Evolutionary conservation across 2,888 invertebrate species (phyloP).

Genomic region (Plebejus argus): DNA sequence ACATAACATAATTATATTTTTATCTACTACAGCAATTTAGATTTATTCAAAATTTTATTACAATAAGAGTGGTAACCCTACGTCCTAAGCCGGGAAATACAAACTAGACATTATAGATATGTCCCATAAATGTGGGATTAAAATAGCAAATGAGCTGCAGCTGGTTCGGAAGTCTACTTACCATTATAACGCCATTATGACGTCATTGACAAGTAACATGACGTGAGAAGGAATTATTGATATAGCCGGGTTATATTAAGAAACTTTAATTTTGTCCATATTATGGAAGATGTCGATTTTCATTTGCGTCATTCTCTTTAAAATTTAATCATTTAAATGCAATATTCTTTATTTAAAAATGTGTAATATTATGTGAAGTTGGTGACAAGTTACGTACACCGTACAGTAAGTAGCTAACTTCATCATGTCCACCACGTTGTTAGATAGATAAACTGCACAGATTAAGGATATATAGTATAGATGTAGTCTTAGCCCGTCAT

Average conservation of each 20-base stretch:
- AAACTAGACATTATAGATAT: background rate
- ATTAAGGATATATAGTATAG: too few species aligned
- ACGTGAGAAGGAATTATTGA: conserved; percentile 5
- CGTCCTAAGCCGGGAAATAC: background rate
- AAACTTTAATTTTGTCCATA: background rate
- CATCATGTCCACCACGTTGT: too few species aligned
- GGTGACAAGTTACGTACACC: too few species aligned
- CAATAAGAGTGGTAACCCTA: background rate
- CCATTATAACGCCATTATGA: conserved; percentile 1
- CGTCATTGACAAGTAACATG: background rate
- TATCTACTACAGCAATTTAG: too few species aligned
- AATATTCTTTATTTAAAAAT: too few species aligned
- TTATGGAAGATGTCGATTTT: background rate
- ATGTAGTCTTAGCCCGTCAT: too few species aligned
- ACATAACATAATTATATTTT: too few species aligned
- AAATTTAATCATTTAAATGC: too few species aligned
- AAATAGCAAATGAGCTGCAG: conserved; percentile 12
- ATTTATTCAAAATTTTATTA: too few species aligned
- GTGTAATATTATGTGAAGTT: too few species aligned
- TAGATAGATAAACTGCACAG: too few species aligned
- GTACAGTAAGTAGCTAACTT: too few species aligned
- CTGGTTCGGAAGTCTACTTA: background rate
- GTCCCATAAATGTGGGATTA: conserved; percentile 18
- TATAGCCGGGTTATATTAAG: background rate
- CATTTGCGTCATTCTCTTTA: background rate